Evolutionary conservation across 2,888 invertebrate species (phyloP), one percentile per base, ranked within the genome.

Genomic region (Geophilus truncorum): DNA sequence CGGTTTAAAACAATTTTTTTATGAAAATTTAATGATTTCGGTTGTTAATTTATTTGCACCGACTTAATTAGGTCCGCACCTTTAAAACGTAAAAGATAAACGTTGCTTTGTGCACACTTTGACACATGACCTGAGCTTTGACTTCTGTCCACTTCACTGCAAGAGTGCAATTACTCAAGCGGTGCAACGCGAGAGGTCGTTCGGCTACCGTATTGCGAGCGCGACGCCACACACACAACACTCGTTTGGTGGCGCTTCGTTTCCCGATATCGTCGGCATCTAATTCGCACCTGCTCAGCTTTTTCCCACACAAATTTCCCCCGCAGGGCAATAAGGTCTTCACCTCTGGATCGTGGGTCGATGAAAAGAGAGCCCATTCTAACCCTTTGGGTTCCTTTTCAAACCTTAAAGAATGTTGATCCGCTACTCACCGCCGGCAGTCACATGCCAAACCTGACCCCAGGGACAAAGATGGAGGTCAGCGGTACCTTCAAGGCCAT

Each of bases 391-490:
- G 70, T 70, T 70, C 70, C 28, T 28, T 70, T 70, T 70, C 28
- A 51, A 51, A 70, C 70, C 70, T 25, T 10, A 23, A 70, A 70
- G 70, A 70, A 70, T 70, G 70, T 70, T 70, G 70, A 70, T 70
- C 70, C 70, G 28, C 70, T 51, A 51, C 51, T 51, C 51, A 51
- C 51, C 51, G 51, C 51, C 51, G 51, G 51, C 70, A 70, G 70
- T 70, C 70, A 70, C 70, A 70, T 70, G 70, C 70, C 70, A 70
- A 70, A 70, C 70, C 25, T 70, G 70, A 70, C 70, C 70, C 70
- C 70, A 70, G 70, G 70, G 70, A 70, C 70, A 70, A 70, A 70
- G 70, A 70, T 70, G 70, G 70, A 70, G 70, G 70, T 70, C 70
- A 70, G 70, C 70, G 70, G 70, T 70, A 70, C 25, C 62, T 70